Base-by-base conservation (phyloP, 2,888 invertebrate species). In the Cotesia congregata region DNA sequence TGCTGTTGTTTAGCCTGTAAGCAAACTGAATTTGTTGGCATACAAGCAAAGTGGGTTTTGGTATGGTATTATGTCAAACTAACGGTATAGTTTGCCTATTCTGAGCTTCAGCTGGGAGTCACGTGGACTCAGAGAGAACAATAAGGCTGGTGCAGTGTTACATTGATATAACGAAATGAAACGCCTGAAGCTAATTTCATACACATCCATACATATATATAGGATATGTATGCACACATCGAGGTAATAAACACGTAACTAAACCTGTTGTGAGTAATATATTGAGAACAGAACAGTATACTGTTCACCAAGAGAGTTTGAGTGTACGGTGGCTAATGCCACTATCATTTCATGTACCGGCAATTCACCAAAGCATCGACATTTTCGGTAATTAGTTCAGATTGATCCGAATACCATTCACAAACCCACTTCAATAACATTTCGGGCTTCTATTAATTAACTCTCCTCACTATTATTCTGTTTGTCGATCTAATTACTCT, bases 341-440 rank as follows among this genome's bases (percentile, higher is more conserved):
- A 76, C 79, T 79, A 80, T 81, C 78, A 82, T 81, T 83, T 79
- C 80, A 81, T 79, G 73, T 67, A 67, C 30, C 65, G 74, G 20
- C 65, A 65, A 65, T 65, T 20, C 38, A 71, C 74, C 67, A 67
- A 75, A 71, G 75, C 78, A 76, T 79, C 73, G 76, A 68, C 72
- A 67, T 77, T 79, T 79, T 81, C 75, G 78, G 79, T 80, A 82
- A 82, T 81, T 81, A 81, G 81, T 78, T 67, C 77, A 80, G 79
- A 80, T 79, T 80, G 80, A 78, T 78, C 77, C 62, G 75, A 20
- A 65, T 65, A 65, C 65, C 65, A 65, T 30, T 65, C 30, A 20
- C 30, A 38, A 50, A 50, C 38, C 9, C 38, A 65, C 38, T 65
- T 65, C 65, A 65, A 30, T 38, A 65, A 7, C 9, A 50, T 12